A percentile compares a stretch with the other conserved stretches of the same genome.
These are phyloP conservation scores for Hirtodrosophila duncani DNA, from an alignment of 2,888 invertebrate species.

Conservation along the genomic window DNA sequence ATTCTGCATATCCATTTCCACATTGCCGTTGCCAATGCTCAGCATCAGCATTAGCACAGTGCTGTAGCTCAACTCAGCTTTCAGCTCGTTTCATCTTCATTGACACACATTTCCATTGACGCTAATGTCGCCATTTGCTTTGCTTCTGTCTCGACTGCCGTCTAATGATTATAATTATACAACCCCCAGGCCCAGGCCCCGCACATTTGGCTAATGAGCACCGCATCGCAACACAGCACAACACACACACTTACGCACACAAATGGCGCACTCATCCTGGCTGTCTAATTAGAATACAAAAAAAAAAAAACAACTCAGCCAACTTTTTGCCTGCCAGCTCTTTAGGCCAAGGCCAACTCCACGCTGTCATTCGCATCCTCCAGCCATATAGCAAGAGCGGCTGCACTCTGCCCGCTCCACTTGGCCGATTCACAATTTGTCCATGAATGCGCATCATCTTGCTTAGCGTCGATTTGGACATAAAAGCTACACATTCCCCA, in stretches of 20 bases:
- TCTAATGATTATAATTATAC: slow-evolving; percentile 65
- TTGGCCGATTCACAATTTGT: no score
- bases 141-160: slow-evolving; percentile 38
- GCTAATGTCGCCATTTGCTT: slow-evolving; percentile 61
- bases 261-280: slow-evolving; percentile 4
- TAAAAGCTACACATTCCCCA: no score
- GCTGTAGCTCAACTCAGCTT: slow-evolving; percentile 5
- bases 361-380: no score
- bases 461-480: no score
- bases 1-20: background rate
- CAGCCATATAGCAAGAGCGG: no score
- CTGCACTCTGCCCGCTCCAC: slow-evolving; percentile 12
- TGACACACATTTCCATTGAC: slow-evolving; percentile 43
- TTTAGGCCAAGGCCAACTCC: slow-evolving; percentile 10
- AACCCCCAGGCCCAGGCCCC: slow-evolving; percentile 2
- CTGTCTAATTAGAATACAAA: slow-evolving; percentile 58
- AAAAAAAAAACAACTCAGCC: slow-evolving; percentile 8
- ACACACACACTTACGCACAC: background rate
- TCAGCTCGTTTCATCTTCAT: slow-evolving; percentile 37
- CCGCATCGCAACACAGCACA: slow-evolving; percentile 12
- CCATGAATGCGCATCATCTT: no score
- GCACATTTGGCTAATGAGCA: slow-evolving; percentile 59
- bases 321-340: slow-evolving; percentile 31
- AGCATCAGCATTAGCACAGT: no score
- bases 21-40: background rate